These are phyloP conservation scores for Ptychodera flava DNA, from an alignment of 35 echinoderm and acorn worm genomes.

Conservation along the genomic window DNA sequence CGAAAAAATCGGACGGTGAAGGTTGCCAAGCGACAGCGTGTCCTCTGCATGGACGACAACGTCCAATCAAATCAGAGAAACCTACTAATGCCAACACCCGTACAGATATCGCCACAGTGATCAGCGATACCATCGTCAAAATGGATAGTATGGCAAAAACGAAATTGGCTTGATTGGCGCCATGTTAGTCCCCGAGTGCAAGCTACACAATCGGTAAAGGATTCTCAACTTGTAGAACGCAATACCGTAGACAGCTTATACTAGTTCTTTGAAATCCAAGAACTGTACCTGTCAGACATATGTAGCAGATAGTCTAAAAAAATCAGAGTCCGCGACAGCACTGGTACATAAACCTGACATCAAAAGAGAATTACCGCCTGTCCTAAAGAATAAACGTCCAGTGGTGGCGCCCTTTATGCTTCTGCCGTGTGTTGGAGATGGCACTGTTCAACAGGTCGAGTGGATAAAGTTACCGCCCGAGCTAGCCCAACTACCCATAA, in stretches of 20 bases:
- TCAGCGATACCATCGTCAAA: not conserved
- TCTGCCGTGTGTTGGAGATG: not conserved
- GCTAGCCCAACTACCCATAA: no score
- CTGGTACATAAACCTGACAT: not conserved
- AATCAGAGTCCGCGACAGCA: not conserved
- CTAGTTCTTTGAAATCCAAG: conserved; percentile 20
- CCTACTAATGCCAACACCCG: no score
- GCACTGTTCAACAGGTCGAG: not conserved
- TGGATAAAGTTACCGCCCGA: conserved; percentile 54
- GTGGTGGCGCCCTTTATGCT: not conserved
- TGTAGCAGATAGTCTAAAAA: no score
- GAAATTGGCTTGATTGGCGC: conserved; percentile 46
- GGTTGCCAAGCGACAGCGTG: no score
- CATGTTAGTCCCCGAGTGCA: conserved; percentile 78
- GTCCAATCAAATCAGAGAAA: no score
- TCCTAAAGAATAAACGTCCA: not conserved
- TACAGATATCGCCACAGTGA: no score
- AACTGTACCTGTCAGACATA: not conserved
- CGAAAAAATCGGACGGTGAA: no score
- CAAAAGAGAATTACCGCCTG: not conserved
- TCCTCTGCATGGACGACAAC: no score
- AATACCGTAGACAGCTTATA: conserved; percentile 46
- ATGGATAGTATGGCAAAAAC: not conserved
- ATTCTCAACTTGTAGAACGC: conserved; percentile 66
- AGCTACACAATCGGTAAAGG: conserved; percentile 65